phyloP scores from a whole-genome alignment of 2,888 invertebrate genomes.

The Anthoptus insignis region DNA sequence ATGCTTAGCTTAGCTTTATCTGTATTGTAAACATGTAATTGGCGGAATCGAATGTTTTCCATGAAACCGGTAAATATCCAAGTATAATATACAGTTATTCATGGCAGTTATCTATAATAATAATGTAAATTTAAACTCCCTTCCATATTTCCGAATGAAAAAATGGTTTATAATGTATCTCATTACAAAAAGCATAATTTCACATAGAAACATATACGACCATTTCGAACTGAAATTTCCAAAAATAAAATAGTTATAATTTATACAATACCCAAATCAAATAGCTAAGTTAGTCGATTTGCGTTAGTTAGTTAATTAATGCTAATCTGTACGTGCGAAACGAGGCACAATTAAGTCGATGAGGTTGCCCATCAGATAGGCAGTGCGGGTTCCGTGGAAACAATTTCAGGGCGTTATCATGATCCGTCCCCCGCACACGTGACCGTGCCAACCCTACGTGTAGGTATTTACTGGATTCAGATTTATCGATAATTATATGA shows the following conservation, averaged over 20 bases:
- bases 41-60: too few species aligned
- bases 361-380: slow-evolving; percentile 74
- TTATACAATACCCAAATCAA: neutral
- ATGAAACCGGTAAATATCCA: too few species aligned
- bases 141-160: too few species aligned
- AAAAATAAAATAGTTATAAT: neutral
- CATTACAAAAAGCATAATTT: neutral
- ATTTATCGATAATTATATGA: slow-evolving; percentile 2
- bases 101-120: too few species aligned
- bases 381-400: slow-evolving; percentile 73
- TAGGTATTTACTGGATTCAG: neutral
- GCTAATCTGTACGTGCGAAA: slow-evolving; percentile 44
- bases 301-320: slow-evolving; percentile 28
- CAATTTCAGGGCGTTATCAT: slow-evolving; percentile 79
- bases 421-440: slow-evolving; percentile 67
- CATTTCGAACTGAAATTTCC: neutral
- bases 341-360: slow-evolving; percentile 52
- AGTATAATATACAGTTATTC: too few species aligned
- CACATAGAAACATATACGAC: neutral
- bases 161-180: too few species aligned
- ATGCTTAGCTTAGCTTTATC: too few species aligned
- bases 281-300: slow-evolving; percentile 25
- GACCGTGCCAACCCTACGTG: slow-evolving; percentile 58
- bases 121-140: too few species aligned
- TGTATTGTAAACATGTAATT: too few species aligned